Evolutionary conservation across 2,797 vertebrate genomes (phyloP).

Genomic region (Clarias pachynema): DNA sequence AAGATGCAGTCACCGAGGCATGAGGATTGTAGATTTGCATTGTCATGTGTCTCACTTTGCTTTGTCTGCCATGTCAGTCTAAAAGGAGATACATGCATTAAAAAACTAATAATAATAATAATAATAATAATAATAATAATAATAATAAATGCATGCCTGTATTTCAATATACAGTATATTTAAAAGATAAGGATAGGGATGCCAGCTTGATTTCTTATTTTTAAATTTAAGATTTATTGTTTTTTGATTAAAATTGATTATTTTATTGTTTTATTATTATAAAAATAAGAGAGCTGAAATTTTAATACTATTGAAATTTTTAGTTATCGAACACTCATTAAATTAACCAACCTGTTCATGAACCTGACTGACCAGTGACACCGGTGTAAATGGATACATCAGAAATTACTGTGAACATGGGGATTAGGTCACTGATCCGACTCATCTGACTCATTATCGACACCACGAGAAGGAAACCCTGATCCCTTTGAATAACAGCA

Average conservation of each 20-base stretch:
- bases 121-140: background rate
- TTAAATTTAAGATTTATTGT: no score
- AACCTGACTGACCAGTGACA: constrained; percentile 17
- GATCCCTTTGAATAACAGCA: constrained; percentile 47
- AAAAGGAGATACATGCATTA: background rate
- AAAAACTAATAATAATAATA: background rate
- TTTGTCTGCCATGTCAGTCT: constrained; percentile 31
- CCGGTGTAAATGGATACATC: constrained; percentile 29
- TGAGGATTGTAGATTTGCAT: constrained; percentile 47
- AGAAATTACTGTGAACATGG: constrained; percentile 44
- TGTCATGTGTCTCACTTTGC: constrained; percentile 41
- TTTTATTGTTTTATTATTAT: no score
- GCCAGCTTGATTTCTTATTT: background rate
- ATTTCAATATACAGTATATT: background rate
- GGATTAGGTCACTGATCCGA: constrained; percentile 49
- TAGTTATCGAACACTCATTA: background rate
- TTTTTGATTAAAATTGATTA: no score
- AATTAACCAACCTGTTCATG: background rate
- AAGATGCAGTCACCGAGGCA: constrained; percentile 52
- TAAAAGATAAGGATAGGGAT: background rate
- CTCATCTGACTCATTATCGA: constrained; percentile 36
- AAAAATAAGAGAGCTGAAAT: no score
- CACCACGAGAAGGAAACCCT: constrained; percentile 43
- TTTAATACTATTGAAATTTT: background rate
- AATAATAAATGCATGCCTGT: background rate